Percentiles rank a stretch among this genome's conserved stretches.
phyloP scores from a whole-genome alignment of 2,888 invertebrate species.

The Lordiphosa fenestrarum region DNA sequence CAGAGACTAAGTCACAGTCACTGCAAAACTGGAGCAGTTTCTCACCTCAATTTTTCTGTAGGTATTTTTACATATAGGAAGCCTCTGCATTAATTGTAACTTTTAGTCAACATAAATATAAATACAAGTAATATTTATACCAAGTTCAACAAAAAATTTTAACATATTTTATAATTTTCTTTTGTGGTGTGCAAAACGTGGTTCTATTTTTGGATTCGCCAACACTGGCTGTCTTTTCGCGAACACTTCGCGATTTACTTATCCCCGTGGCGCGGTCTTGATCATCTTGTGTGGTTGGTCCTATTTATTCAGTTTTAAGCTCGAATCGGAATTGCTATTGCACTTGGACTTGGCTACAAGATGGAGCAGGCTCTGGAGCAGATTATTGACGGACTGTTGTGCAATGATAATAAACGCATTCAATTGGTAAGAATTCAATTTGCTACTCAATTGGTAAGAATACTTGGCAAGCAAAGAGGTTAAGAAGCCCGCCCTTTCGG shows the following conservation, averaged over 20 bases:
- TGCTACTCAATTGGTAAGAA: slow-evolving; percentile 83
- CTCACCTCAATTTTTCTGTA: no score
- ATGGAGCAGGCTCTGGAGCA: slow-evolving; percentile 82
- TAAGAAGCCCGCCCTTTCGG: slow-evolving; percentile 5
- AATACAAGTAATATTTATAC: no score
- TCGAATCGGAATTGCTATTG: background rate
- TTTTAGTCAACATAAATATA: no score
- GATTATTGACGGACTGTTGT: slow-evolving; percentile 83
- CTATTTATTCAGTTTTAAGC: slow-evolving; percentile 1
- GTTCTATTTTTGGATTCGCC: slow-evolving; percentile 1
- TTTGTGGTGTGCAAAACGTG: slow-evolving; percentile 28
- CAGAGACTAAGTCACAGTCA: no score
- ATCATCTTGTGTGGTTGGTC: slow-evolving; percentile 13
- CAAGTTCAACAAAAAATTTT: no score
- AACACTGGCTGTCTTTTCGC: slow-evolving; percentile 36
- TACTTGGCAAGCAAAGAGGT: background rate
- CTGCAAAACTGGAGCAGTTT: accelerated
- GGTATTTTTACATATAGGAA: no score
- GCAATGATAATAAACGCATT: slow-evolving; percentile 83
- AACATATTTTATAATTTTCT: background rate
- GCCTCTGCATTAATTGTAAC: no score
- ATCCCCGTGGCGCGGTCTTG: slow-evolving; percentile 24
- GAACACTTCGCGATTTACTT: slow-evolving; percentile 14
- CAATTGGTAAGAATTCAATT: slow-evolving; percentile 83
- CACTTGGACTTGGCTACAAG: background rate